These are phyloP conservation scores for Struthio camelus DNA, from an alignment of 2,113 vertebrate species.

Conservation along the genomic window DNA sequence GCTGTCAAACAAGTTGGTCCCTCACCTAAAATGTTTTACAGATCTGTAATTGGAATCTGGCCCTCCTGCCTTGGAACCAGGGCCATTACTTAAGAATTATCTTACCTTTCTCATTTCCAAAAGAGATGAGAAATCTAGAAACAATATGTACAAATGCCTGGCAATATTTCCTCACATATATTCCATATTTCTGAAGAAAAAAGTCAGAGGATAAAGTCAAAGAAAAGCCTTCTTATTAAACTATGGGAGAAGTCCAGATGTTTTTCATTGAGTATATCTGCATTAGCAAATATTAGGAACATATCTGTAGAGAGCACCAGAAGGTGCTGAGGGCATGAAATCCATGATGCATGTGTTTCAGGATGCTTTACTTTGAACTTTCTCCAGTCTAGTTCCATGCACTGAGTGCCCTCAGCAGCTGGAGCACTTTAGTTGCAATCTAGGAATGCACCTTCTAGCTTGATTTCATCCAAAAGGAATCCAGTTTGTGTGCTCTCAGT, in stretches of 20 bases:
- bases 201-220: background rate
- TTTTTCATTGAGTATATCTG: background rate
- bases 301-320: background rate
- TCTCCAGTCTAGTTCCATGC: background rate
- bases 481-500: background rate
- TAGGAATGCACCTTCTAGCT: background rate
- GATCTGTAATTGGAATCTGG: background rate
- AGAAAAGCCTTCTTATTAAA: background rate
- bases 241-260: background rate
- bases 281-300: background rate
- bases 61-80: background rate
- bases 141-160: background rate
- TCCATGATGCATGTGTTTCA: background rate
- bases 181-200: background rate
- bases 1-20: background rate
- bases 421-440: background rate
- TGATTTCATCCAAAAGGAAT: background rate
- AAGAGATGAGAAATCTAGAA: background rate
- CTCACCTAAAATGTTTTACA: background rate
- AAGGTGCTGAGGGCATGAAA: background rate
- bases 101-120: background rate
- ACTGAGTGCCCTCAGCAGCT: background rate
- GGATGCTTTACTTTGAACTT: background rate
- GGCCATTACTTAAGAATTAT: background rate
- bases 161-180: background rate